Base-by-base conservation (phyloP, 2,113 vertebrate species). In the Dasyurus viverrinus region DNA sequence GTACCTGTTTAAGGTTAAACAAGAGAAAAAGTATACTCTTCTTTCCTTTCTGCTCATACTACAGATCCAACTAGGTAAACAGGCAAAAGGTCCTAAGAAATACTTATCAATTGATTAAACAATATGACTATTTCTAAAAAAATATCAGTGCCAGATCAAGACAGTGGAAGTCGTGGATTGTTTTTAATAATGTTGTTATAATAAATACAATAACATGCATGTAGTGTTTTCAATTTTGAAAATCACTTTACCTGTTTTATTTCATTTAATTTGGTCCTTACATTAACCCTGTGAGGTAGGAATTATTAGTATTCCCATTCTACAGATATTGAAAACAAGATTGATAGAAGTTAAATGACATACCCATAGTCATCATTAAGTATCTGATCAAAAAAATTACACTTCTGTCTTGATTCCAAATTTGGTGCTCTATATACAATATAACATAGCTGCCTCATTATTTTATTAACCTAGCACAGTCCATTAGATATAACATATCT, bases 1-100 rank as follows among this genome's bases (percentile, higher is more conserved):
- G 26, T 91, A 8, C 1, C 12, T 30, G 27, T 24, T 89, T 23
- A 91, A 89, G 26, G 0, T 14, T 91, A 60, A 93, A 93, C 5
- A 84, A 68, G 90, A 94, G 55, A 90, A 46, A 89, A 91, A 92
- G 19, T n/a, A 1, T 2, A 57, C 7, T 95, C 57, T 93, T 90
- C 52, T 57, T 68, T n/a, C 16, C 60, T n/a, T n/a, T 76, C 1
- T 76, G 30, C n/a, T n/a, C 12, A 68, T 76, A 36, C 60, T 76
- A n/a, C 4, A 76, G 0, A 76, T 76, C 7, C 14, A 76, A 3
- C 36, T 76, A 76, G 54, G 60, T 53, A 89, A 89, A 89, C 92
- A 22, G 23, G 57, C 60, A 53, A 0, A 68, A 30, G 52, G 24
- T 9, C 89, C 8, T 53, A 55, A 57, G 24, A 26, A 57, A 42